Evolutionary conservation across 2,797 vertebrate species (phyloP), one percentile per base, ranked within the genome.

Genomic region (Miopithecus talapoin): DNA sequence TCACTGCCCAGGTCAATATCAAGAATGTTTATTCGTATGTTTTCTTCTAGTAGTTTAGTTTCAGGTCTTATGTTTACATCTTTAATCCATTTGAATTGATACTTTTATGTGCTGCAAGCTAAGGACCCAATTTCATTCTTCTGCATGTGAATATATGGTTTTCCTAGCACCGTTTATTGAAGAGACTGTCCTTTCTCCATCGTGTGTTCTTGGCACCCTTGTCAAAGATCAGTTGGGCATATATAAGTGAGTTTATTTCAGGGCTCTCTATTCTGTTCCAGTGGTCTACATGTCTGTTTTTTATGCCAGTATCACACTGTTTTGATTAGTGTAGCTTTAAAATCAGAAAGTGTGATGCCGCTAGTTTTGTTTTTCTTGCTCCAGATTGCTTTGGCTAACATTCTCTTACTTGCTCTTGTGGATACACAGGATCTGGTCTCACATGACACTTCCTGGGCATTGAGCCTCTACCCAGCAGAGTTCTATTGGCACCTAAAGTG

Each of bases 361-460:
- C 22, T 11, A 43, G 48, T 36, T 84, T 74, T 46, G 2, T 57
- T 57, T 21, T 41, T 53, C 41, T 36, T 39, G 26, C 26, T 43
- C 68, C 21, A 59, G 8, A 16, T 55, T 26, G 53, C 41, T 84
- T 83, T 50, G 16, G 19, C 64, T 43, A 11, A 81, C 36, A 19
- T 41, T 43, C n/a, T 72, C 59, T 72, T 46, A 16, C 46, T n/a
- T 68, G 19, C 39, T 33, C 59, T 41, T 5, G 4, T 8, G 55
- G 70, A 72, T 39, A 26, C 68, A 19, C 30, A 24, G 61, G 50
- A 11, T 43, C 53, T 53, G 1, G 46, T 41, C 70, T 50, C 33
- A 30, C 2, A 5, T 2, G 41, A 4, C 3, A 1, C 36, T 78
- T 2, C 6, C 50, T 26, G 50, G 57, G 19, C 9, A 1, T 21